phyloP scores from a whole-genome alignment of 2,888 invertebrate genomes.

The Tipula vernalis region DNA sequence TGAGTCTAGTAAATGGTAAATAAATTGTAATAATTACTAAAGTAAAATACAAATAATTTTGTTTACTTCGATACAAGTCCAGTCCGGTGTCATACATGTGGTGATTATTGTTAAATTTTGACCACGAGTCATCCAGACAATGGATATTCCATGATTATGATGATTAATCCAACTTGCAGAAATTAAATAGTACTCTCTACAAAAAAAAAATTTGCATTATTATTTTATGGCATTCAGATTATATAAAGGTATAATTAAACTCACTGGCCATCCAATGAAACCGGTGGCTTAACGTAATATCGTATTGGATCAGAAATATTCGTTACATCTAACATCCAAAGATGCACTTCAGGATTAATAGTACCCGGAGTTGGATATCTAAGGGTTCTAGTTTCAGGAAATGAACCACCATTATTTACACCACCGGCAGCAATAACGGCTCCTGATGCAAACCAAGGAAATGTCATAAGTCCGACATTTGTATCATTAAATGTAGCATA shows the following conservation, averaged over 20 bases:
- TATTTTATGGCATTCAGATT: not conserved
- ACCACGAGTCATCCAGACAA: constrained; percentile 87
- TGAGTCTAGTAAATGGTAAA: constrained; percentile 45
- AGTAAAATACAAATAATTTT: not conserved
- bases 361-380: constrained; percentile 83
- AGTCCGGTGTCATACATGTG: constrained; percentile 68
- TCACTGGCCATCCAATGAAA: constrained; percentile 66
- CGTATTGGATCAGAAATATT: constrained; percentile 50
- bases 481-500: constrained; percentile 81
- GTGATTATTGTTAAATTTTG: constrained; percentile 85
- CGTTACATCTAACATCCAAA: constrained; percentile 68
- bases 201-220: too few species aligned
- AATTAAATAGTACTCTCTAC: constrained; percentile 82
- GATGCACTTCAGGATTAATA: constrained; percentile 69
- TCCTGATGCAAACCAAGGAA: constrained; percentile 69
- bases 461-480: constrained; percentile 59
- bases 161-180: constrained; percentile 79
- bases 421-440: constrained; percentile 46
- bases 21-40: not conserved
- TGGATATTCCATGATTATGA: constrained; percentile 63
- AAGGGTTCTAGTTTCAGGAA: constrained; percentile 66
- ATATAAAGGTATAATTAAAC: constrained; percentile 31
- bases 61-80: constrained; percentile 70
- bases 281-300: constrained; percentile 60
- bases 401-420: constrained; percentile 46